These are phyloP conservation scores for Champsocephalus gunnari DNA, from an alignment of 2,797 vertebrate genomes.

Conservation along the genomic window DNA sequence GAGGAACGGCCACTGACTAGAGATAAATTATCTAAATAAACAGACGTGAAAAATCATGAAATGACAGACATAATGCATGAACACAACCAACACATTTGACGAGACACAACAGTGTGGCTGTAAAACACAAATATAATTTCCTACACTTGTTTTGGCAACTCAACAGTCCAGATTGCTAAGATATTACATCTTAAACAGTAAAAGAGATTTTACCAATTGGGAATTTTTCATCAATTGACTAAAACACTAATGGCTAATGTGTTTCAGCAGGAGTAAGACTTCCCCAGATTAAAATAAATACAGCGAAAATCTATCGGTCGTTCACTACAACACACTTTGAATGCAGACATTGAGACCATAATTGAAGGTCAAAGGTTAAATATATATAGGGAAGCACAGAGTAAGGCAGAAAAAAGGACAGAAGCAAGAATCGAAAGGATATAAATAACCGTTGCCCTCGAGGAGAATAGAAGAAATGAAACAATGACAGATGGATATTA, in stretches of 20 bases:
- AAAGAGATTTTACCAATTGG: background rate
- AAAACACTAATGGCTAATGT: background rate
- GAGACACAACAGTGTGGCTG: too few relatives aligned
- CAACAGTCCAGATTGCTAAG: background rate
- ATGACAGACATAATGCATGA: background rate
- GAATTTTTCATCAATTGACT: background rate
- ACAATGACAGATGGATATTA: conserved; percentile 77
- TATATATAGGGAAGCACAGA: conserved; percentile 37
- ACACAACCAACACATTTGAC: background rate
- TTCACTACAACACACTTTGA: background rate
- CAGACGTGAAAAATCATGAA: too few relatives aligned
- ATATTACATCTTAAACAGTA: background rate
- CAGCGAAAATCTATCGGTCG: conserved; percentile 5
- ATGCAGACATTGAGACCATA: conserved; percentile 31
- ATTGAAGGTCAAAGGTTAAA: conserved; percentile 30
- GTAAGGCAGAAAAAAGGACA: conserved; percentile 39
- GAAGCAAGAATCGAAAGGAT: conserved; percentile 47
- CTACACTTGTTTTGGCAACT: background rate
- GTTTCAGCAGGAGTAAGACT: conserved; percentile 1
- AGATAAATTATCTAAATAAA: too few relatives aligned
- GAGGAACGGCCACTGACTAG: too few relatives aligned
- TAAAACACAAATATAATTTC: background rate
- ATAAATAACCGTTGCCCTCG: conserved; percentile 68
- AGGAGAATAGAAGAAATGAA: conserved; percentile 69
- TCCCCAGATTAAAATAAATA: background rate